Base-by-base conservation (phyloP, 1,140 invertebrate genomes). In the Eueides isabella region DNA sequence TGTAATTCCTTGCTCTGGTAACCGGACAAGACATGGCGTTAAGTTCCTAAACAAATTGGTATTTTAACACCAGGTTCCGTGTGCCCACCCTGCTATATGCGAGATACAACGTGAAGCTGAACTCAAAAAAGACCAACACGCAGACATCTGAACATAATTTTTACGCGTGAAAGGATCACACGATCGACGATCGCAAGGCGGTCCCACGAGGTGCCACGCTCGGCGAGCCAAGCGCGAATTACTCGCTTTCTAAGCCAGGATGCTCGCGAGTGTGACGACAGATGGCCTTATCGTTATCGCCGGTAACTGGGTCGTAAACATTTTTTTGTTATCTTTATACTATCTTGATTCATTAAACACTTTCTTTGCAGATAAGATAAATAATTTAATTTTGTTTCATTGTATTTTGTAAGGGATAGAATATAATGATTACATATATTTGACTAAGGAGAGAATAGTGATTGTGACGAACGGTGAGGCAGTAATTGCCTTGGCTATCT, bases 211-310 rank as follows among this genome's bases (percentile, higher is more conserved):
- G 76, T 82, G 82, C 73, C 84, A 84, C 85, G 82, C 75, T 83
- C 81, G 35, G 70, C 81, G 85, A 81, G 77, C 79, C 85, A 81
- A 82, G 83, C 82, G 82, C 78, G 77, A 83, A 83, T 69, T 69
- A 80, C 74, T 86, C 85, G 89, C 89, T 89, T 91, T 91, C 89
- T 91, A 91, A 84, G 76, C 73, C 71, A 73, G 44, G 67, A 74
- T 69, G 63, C 78, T 76, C 70, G 67, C 35, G 29, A 75, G 71
- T 76, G 76, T 82, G 74, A 82, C 71, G 68, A 67, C 74, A 75
- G 72, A 65, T 71, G 68, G 63, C 63, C 31, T 71, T 41, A 71
- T 71, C 72, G 69, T 74, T 68, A 77, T 61, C 71, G 48, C 31
- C 64, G 55, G 48, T 74, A 61, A 69, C 67, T 61, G 67, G 67